phyloP scores from a whole-genome alignment of 1,140 invertebrate species.

The Stegodyphus mimosarum region DNA sequence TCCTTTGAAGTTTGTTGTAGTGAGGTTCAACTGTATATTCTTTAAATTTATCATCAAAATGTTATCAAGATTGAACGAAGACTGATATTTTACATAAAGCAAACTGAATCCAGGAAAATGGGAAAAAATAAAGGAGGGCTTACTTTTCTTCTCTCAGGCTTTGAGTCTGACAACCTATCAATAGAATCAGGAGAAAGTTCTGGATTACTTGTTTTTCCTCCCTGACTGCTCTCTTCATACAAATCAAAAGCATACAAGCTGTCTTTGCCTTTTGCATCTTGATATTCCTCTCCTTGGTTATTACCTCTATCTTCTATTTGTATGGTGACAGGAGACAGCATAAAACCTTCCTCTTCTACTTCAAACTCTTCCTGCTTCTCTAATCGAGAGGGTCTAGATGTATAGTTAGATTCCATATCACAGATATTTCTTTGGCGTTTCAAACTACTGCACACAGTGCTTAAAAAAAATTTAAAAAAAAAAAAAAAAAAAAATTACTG shows the following conservation, averaged over 20 bases:
- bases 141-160: constrained; percentile 37
- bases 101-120: too few species aligned
- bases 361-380: constrained; percentile 60
- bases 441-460: constrained; percentile 11
- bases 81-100: too few species aligned
- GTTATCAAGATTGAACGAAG: too few species aligned
- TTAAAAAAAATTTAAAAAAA: too few species aligned
- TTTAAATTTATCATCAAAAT: too few species aligned
- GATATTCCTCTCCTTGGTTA: constrained; percentile 30
- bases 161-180: constrained; percentile 14
- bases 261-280: constrained; percentile 35
- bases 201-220: constrained; percentile 28
- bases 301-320: constrained; percentile 57
- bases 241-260: constrained; percentile 30
- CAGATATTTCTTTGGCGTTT: constrained; percentile 53
- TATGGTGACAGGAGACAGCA: constrained; percentile 57
- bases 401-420: constrained; percentile 46
- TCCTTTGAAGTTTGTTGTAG: too few species aligned
- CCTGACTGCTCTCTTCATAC: constrained; percentile 18
- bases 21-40: too few species aligned
- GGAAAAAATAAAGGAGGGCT: background rate
- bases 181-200: constrained; percentile 39
- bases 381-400: constrained; percentile 50
- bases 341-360: constrained; percentile 41
- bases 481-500: background rate